Conservation (phyloP, 2,797 vertebrate species). For the Australoheros facetus region DNA sequence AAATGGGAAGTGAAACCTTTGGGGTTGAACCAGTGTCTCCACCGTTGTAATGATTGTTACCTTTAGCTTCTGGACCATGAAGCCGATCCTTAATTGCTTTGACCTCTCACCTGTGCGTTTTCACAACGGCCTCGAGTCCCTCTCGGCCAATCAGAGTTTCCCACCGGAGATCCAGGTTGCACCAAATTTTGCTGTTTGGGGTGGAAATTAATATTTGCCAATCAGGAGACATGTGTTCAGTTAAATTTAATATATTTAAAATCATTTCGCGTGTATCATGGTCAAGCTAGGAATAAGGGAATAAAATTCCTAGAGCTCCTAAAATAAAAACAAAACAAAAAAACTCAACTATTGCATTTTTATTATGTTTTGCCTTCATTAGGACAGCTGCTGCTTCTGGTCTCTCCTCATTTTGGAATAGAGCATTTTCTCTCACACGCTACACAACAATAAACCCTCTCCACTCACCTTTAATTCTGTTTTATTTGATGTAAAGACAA, state of each 20-base stretch:
- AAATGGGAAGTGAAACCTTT: background rate
- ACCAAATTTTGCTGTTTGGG: rapidly evolving
- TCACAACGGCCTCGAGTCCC: background rate
- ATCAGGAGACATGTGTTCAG: no score
- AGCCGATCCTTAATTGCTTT: background rate
- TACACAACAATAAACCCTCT: background rate
- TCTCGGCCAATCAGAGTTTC: constrained; percentile 41
- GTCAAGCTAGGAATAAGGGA: background rate
- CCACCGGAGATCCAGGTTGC: background rate
- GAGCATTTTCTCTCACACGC: background rate
- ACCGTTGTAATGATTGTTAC: no score
- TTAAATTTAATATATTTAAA: background rate
- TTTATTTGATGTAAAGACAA: background rate
- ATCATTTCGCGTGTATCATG: background rate
- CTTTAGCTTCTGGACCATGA: no score
- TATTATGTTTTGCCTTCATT: background rate
- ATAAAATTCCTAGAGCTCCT: rapidly evolving
- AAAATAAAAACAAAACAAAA: background rate
- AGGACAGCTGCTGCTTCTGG: background rate
- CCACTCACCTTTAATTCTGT: background rate
- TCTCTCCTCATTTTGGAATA: background rate
- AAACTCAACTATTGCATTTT: no score
- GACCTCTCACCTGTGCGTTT: constrained; percentile 40
- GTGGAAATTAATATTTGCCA: no score
- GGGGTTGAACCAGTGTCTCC: background rate